Conservation (phyloP, 2,113 vertebrate species). For the Crotalus viridis region DNA sequence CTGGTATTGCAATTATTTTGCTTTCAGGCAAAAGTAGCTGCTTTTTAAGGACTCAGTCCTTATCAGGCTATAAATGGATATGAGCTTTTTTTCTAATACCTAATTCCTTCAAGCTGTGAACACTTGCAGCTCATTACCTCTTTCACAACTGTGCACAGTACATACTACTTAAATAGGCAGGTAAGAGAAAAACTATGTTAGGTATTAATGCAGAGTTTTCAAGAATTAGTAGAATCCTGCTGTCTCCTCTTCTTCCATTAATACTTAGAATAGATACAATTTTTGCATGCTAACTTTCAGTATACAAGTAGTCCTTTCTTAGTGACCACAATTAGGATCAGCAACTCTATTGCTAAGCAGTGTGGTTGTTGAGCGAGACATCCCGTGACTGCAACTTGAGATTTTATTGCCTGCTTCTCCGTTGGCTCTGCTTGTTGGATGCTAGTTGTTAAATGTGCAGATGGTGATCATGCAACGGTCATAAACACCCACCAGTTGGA, state of each 20-base stretch:
- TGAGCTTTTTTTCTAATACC: not conserved
- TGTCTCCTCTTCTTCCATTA: not conserved
- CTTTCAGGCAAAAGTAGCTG: not conserved
- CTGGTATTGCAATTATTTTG: constrained; percentile 14
- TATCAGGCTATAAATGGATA: constrained; percentile 14
- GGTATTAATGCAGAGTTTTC: not conserved
- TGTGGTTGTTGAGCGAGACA: not conserved
- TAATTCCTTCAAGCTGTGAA: not conserved
- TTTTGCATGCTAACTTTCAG: not conserved
- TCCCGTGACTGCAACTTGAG: not conserved
- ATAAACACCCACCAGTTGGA: not conserved
- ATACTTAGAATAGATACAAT: not conserved
- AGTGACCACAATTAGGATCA: not conserved
- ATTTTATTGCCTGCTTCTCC: not conserved
- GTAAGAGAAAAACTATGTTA: not conserved
- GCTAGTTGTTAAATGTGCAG: not conserved
- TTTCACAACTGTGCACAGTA: not conserved
- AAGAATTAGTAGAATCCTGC: not conserved
- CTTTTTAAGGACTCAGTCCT: not conserved
- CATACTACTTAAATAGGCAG: not conserved
- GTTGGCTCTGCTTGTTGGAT: not conserved
- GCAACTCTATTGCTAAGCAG: not conserved
- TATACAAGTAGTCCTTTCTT: not conserved
- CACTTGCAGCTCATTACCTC: not conserved
- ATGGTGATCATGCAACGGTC: not conserved